Conservation (phyloP, 2,888 invertebrate genomes). For the Erynnis tages region DNA sequence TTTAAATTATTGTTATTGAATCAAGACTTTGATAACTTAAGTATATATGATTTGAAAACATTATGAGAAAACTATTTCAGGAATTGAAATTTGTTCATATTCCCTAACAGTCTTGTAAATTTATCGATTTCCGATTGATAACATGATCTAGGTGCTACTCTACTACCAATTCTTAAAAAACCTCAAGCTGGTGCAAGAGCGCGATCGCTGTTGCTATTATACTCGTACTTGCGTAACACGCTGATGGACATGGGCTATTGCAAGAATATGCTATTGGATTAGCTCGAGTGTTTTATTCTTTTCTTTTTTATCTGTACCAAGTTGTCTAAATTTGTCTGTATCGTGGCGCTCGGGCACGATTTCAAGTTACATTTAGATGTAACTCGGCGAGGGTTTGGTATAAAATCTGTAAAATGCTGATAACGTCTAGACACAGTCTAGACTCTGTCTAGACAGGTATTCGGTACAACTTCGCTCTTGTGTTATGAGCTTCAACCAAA, state of each 20-base stretch:
- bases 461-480: constrained; percentile 63
- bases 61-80: no score
- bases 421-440: constrained; percentile 76
- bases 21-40: no score
- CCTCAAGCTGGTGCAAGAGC: no score
- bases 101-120: no score
- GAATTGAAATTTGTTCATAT: no score
- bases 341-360: constrained; percentile 8
- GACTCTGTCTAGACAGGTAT: constrained; percentile 79
- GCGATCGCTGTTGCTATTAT: no score
- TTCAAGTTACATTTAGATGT: constrained; percentile 25
- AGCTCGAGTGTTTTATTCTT: neutral
- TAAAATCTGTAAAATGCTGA: constrained; percentile 58
- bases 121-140: no score
- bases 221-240: no score
- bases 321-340: neutral
- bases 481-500: constrained; percentile 63
- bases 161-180: no score
- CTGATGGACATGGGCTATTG: neutral
- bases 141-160: no score
- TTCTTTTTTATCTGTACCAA: neutral
- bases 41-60: no score
- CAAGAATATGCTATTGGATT: neutral
- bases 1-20: no score
- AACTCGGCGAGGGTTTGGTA: constrained; percentile 30